phyloP scores from a whole-genome alignment of 2,888 invertebrate genomes.

The Eristalis arbustorum region DNA sequence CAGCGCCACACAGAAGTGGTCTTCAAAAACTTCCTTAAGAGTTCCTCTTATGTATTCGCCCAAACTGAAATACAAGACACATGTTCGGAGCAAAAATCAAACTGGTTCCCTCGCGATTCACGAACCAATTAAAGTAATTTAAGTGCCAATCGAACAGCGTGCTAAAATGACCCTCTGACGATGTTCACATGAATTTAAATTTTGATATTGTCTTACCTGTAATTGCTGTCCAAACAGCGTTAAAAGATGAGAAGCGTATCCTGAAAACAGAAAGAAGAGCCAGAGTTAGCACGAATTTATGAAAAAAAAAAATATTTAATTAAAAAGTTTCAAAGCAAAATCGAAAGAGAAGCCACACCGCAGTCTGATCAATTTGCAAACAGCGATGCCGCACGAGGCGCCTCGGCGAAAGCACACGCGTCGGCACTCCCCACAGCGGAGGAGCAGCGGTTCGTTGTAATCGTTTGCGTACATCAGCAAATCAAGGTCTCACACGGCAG shows the following conservation, averaged over 20 bases:
- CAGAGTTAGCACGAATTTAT: neutral
- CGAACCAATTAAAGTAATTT: too few species aligned
- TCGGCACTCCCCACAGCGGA: too few species aligned
- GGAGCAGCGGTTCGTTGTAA: neutral
- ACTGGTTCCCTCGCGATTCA: too few species aligned
- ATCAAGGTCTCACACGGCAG: constrained; percentile 25
- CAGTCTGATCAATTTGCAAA: neutral
- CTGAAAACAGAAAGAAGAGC: neutral
- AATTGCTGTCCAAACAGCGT: neutral
- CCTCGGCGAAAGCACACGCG: too few species aligned
- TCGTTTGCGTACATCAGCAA: constrained; percentile 22
- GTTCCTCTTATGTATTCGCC: too few species aligned
- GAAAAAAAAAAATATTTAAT: neutral
- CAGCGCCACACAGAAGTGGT: too few species aligned
- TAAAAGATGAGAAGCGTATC: neutral
- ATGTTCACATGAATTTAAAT: too few species aligned
- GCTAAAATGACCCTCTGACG: too few species aligned
- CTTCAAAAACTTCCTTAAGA: too few species aligned
- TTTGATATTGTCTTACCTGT: neutral
- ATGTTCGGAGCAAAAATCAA: too few species aligned
- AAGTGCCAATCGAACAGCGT: too few species aligned
- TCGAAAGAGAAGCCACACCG: neutral
- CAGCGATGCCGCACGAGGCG: neutral
- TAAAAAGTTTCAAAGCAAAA: neutral
- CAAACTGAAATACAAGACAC: too few species aligned